These are phyloP conservation scores for Aradophagus sp. DNA, from an alignment of 1,140 invertebrate genomes.

Conservation along the genomic window DNA sequence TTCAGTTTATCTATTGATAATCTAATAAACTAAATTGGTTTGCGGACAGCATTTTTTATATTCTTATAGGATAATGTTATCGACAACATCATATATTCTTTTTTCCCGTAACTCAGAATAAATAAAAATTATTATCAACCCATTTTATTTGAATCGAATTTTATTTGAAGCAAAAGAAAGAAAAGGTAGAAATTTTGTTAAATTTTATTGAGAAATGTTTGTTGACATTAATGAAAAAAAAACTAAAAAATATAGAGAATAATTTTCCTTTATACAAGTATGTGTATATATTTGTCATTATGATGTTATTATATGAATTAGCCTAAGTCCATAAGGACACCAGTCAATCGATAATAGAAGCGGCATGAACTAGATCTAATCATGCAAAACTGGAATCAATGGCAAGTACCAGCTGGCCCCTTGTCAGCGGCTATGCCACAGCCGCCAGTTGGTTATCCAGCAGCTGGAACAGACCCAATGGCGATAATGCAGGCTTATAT, in stretches of 20 bases:
- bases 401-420: slow-evolving; percentile 70
- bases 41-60: slow-evolving; percentile 44
- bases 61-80: too few species aligned
- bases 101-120: neutral
- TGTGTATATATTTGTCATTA: slow-evolving; percentile 65
- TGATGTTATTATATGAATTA: slow-evolving; percentile 67
- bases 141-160: too few species aligned
- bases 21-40: too few species aligned
- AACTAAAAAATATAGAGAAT: too few species aligned
- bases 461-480: slow-evolving; percentile 70
- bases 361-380: slow-evolving; percentile 64
- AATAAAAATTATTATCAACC: too few species aligned
- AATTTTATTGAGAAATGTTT: too few species aligned
- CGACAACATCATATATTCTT: neutral
- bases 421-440: slow-evolving; percentile 67
- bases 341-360: slow-evolving; percentile 63
- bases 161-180: too few species aligned
- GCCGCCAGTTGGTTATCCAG: slow-evolving; percentile 69
- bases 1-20: too few species aligned
- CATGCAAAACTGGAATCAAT: slow-evolving; percentile 75
- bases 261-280: slow-evolving; percentile 38
- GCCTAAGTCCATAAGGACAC: slow-evolving; percentile 64
- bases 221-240: too few species aligned
- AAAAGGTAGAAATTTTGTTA: too few species aligned
- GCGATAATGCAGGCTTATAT: slow-evolving; percentile 72